A percentile compares a stretch with the other conserved stretches of the same genome.
Conservation (phyloP, 2,888 invertebrate species). For the Lasioglossum malachurum region DNA sequence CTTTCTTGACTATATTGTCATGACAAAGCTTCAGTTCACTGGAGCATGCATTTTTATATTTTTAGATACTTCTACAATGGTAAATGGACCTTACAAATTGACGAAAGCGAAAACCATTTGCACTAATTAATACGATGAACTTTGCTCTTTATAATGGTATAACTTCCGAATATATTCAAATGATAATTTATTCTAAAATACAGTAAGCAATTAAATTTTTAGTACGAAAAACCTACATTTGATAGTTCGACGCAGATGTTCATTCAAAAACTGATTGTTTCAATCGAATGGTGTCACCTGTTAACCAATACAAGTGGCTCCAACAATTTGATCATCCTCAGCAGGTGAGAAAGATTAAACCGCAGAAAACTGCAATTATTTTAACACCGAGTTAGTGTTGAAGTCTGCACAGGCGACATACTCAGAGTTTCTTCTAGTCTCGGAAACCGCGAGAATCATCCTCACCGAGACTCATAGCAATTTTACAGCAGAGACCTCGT, state of each 20-base stretch:
- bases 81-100: neutral
- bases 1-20: neutral
- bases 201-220: too few relatives aligned
- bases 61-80: neutral
- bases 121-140: too few relatives aligned
- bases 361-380: neutral
- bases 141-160: neutral
- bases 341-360: neutral
- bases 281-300: too few relatives aligned
- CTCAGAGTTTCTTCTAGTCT: neutral
- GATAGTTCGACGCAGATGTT: too few relatives aligned
- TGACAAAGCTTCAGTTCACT: neutral
- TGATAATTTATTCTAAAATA: neutral
- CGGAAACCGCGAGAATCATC: slow-evolving; percentile 31
- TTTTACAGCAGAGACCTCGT: slow-evolving; percentile 52
- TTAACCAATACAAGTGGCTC: neutral
- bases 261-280: too few relatives aligned
- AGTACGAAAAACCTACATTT: too few relatives aligned
- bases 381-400: neutral
- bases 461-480: neutral
- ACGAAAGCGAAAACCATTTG: neutral
- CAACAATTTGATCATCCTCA: neutral
- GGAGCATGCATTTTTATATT: neutral
- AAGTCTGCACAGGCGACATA: neutral
- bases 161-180: neutral